phyloP scores from a whole-genome alignment of 2,888 invertebrate genomes.

The Schizotus pectinicornis region DNA sequence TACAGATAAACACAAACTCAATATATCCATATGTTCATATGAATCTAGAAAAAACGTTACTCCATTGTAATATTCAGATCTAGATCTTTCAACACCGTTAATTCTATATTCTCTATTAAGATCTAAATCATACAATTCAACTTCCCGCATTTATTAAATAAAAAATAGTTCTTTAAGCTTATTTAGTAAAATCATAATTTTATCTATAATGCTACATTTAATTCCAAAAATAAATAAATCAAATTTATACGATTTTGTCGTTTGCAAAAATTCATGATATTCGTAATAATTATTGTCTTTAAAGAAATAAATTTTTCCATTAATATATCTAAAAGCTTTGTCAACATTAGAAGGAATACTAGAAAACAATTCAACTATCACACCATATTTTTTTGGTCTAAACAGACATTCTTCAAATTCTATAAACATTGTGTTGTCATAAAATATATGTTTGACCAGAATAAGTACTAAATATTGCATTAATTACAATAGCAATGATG shows the following conservation, averaged over 20 bases:
- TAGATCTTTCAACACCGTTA: slow-evolving; percentile 10
- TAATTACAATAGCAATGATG: too few relatives aligned
- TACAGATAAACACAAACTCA: slow-evolving; percentile 11
- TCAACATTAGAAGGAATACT: slow-evolving; percentile 7
- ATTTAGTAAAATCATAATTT: too few relatives aligned
- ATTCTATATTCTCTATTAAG: slow-evolving; percentile 10
- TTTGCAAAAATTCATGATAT: slow-evolving; percentile 6
- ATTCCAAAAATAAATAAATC: slow-evolving; percentile 9
- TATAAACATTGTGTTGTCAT: too few relatives aligned
- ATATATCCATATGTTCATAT: slow-evolving; percentile 5
- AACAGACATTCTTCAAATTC: too few relatives aligned
- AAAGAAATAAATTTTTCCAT: not conserved
- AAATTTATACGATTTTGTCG: slow-evolving; percentile 9
- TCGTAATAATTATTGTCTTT: too few relatives aligned
- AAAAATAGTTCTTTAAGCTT: too few relatives aligned
- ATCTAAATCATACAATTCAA: not conserved
- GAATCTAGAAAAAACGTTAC: slow-evolving; percentile 9
- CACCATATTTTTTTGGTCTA: too few relatives aligned
- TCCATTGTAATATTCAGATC: slow-evolving; percentile 8
- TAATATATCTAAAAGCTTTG: slow-evolving; percentile 7
- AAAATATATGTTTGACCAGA: too few relatives aligned
- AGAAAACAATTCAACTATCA: too few relatives aligned
- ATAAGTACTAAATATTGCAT: too few relatives aligned
- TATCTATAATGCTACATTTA: slow-evolving; percentile 8
- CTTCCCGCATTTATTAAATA: too few relatives aligned